These are phyloP conservation scores for Andrena bicolor DNA, from an alignment of 2,888 invertebrate species.

Conservation along the genomic window DNA sequence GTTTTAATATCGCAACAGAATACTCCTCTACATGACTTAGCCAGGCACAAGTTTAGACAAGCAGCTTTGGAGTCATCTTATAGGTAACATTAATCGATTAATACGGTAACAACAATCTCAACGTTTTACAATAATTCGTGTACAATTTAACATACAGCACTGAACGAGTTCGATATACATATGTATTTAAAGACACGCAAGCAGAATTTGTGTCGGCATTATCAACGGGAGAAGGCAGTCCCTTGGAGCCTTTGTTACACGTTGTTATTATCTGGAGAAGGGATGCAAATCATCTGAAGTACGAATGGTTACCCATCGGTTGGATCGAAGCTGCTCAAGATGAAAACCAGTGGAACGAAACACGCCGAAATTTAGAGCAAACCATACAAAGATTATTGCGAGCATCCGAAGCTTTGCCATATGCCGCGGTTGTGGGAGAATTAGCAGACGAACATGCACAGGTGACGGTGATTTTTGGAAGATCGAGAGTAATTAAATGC, in stretches of 20 bases:
- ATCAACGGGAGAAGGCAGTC: slow-evolving; percentile 87
- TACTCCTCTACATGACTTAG: slow-evolving; percentile 87
- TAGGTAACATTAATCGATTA: slow-evolving; percentile 83
- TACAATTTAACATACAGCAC: slow-evolving; percentile 69
- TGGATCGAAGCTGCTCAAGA: slow-evolving; percentile 86
- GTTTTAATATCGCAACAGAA: slow-evolving; percentile 92
- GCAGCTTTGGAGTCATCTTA: slow-evolving; percentile 90
- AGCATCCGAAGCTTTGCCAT: slow-evolving; percentile 91
- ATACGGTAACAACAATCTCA: neutral
- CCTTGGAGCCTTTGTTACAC: slow-evolving; percentile 90
- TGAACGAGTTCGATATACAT: slow-evolving; percentile 92
- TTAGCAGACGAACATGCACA: slow-evolving; percentile 85
- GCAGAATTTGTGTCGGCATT: slow-evolving; percentile 92
- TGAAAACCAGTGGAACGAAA: slow-evolving; percentile 89
- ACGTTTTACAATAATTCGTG: neutral
- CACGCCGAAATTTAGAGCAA: slow-evolving; percentile 90
- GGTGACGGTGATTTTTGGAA: slow-evolving; percentile 78
- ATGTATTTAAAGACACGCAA: slow-evolving; percentile 94
- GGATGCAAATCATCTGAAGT: slow-evolving; percentile 94
- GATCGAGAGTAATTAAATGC: neutral
- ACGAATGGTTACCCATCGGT: slow-evolving; percentile 94
- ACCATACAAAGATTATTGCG: slow-evolving; percentile 90
- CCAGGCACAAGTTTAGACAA: slow-evolving; percentile 89
- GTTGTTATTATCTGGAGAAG: slow-evolving; percentile 96
- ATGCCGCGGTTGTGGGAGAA: slow-evolving; percentile 90